Evolutionary conservation across 2,113 vertebrate genomes (phyloP).

Genomic region (Ifrita kowaldi): DNA sequence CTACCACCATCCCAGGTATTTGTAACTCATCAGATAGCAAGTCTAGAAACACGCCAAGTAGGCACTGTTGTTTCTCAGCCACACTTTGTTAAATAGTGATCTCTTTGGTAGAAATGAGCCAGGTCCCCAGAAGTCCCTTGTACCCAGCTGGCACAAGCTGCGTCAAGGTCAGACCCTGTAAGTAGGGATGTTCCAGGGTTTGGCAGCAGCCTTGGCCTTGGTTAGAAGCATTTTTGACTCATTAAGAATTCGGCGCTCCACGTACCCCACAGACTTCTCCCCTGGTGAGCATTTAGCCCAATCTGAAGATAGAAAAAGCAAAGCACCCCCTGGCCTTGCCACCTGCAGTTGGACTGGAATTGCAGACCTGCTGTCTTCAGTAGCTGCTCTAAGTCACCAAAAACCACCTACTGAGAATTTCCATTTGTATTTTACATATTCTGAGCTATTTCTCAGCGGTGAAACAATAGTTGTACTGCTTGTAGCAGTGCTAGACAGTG

Average conservation of each 20-base stretch:
- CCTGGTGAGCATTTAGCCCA: background rate
- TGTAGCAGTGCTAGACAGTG: too few relatives aligned
- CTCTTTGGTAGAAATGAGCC: background rate
- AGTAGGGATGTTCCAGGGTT: fast-evolving
- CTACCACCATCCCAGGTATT: too few relatives aligned
- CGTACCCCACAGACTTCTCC: background rate
- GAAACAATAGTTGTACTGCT: background rate
- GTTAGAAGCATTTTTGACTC: background rate
- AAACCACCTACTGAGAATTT: background rate
- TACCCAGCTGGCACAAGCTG: background rate
- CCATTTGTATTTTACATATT: background rate
- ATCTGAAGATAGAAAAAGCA: fast-evolving
- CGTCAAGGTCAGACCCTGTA: background rate
- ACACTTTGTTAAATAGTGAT: background rate
- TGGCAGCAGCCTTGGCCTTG: background rate
- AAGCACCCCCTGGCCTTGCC: background rate
- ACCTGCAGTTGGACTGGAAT: fast-evolving
- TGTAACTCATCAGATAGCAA: background rate
- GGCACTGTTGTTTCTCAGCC: background rate
- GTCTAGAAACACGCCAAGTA: background rate
- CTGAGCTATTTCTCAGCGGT: background rate
- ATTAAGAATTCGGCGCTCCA: background rate
- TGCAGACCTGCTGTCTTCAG: background rate
- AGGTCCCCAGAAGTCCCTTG: too few relatives aligned
- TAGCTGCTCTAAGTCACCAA: too few relatives aligned